Base-by-base conservation (phyloP, 2,113 vertebrate species). In the Morone chrysops region DNA sequence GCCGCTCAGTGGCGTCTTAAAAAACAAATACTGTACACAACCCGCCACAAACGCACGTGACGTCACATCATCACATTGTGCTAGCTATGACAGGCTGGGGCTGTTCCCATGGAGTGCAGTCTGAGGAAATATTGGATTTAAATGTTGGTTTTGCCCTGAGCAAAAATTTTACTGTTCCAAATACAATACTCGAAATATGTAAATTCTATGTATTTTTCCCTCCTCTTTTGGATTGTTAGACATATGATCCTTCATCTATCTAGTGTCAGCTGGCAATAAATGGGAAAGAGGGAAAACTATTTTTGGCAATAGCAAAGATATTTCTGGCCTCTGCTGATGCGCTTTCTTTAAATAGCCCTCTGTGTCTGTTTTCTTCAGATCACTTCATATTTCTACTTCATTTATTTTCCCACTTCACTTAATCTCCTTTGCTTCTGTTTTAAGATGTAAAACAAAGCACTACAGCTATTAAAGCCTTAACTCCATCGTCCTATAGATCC, bases 331-430 rank as follows among this genome's bases (percentile, higher is more conserved):
- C 60, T 76, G 74, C 45, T 79, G 74, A 61, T 63, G 17, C 8
- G 2, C 53, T 47, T 66, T 78, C 89, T 87, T 82, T 75, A 75
- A 89, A 89, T 87, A 89, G 70, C 57, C 3, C 1, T 22, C 22
- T 45, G 59, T 43, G 36, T 70, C 53, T 80, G n/a, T 72, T 56
- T 20, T 56, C 41, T 47, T 73, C 67, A 45, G 56, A 76, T 38
- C 60, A 11, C 48, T 59, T 71, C 10, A 61, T 61, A 61, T 63
- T 82, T 80, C 75, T 41, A 14, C 77, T 73, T 73, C 45, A 75
- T 65, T 78, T 59, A 17, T 41, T 60, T 53, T 76, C 69, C 51
- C 59, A 16, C 31, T 65, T 79, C 45, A 47, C 65, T 70, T 61
- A 8, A 59, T 75, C 54, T 54, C 41, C 51, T 16, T 63, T 45